phyloP scores from a whole-genome alignment of 2,888 invertebrate genomes.

The Operophtera brumata region DNA sequence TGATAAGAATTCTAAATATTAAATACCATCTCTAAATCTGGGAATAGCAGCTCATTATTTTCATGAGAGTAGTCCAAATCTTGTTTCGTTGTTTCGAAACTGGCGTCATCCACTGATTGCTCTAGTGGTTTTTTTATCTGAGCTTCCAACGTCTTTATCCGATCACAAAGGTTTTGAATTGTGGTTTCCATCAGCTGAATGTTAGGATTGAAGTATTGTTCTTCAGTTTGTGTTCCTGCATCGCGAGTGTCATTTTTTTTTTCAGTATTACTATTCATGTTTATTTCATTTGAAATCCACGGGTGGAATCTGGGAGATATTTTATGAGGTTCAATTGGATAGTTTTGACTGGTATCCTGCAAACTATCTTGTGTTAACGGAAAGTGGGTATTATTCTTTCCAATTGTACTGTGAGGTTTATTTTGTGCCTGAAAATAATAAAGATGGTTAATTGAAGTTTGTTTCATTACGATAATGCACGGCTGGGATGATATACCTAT shows the following conservation, averaged over 20 bases:
- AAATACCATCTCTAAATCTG: conserved; percentile 15
- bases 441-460: not conserved
- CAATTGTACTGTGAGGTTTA: not conserved
- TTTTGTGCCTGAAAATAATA: conserved; percentile 13
- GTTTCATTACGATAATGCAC: no score
- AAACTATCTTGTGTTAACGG: conserved; percentile 1
- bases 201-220: conserved; percentile 36
- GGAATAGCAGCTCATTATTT: conserved; percentile 23
- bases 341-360: not conserved
- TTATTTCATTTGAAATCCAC: not conserved
- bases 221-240: conserved; percentile 45
- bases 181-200: conserved; percentile 44
- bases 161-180: conserved; percentile 39
- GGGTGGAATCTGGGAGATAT: not conserved
- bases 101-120: conserved; percentile 11
- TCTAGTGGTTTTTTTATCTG: conserved; percentile 33
- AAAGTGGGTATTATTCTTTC: conserved; percentile 3
- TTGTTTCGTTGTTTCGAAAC: conserved; percentile 12
- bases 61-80: conserved; percentile 18
- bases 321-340: not conserved
- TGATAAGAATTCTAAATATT: no score
- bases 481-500: no score
- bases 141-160: conserved; percentile 40
- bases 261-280: conserved; percentile 4
- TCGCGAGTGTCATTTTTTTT: conserved; percentile 30